These are phyloP conservation scores for Drusus annulatus DNA, from an alignment of 1,140 invertebrate genomes.

Conservation along the genomic window DNA sequence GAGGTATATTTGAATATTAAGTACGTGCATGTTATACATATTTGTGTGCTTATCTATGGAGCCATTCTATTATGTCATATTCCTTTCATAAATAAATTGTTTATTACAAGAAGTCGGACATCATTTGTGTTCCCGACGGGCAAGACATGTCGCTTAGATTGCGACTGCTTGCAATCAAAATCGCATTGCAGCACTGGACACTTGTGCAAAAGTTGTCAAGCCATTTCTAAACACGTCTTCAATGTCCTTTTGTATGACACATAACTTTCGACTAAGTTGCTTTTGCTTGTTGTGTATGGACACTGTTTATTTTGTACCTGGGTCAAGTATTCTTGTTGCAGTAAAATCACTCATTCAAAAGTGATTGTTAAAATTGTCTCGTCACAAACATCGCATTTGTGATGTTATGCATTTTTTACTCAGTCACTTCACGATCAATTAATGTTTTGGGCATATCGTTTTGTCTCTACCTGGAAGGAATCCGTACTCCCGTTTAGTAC, in stretches of 20 bases:
- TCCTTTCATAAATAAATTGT: conserved; percentile 54
- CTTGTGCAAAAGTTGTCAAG: background rate
- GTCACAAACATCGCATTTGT: background rate
- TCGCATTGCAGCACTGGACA: background rate
- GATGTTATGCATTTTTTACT: background rate
- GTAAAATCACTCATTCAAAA: too few relatives aligned
- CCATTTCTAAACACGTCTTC: too few relatives aligned
- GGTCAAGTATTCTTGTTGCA: too few relatives aligned
- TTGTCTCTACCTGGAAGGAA: too few relatives aligned
- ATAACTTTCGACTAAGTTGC: too few relatives aligned
- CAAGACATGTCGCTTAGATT: conserved; percentile 2
- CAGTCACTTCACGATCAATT: background rate
- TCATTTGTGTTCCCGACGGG: conserved; percentile 37
- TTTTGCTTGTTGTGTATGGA: too few relatives aligned
- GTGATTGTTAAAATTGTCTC: too few relatives aligned
- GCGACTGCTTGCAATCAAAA: background rate
- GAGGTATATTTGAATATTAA: conserved; percentile 13
- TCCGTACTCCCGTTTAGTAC: too few relatives aligned
- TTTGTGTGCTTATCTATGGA: conserved; percentile 34
- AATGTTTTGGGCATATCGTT: too few relatives aligned
- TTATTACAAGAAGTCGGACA: conserved; percentile 46
- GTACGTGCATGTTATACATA: conserved; percentile 13
- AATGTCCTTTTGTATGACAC: too few relatives aligned
- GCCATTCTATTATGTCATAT: conserved; percentile 53
- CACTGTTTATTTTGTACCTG: too few relatives aligned